Evolutionary conservation across 1,140 invertebrate species (phyloP), one percentile per base, ranked within the genome.

Genomic region (Danaus plexippus): DNA sequence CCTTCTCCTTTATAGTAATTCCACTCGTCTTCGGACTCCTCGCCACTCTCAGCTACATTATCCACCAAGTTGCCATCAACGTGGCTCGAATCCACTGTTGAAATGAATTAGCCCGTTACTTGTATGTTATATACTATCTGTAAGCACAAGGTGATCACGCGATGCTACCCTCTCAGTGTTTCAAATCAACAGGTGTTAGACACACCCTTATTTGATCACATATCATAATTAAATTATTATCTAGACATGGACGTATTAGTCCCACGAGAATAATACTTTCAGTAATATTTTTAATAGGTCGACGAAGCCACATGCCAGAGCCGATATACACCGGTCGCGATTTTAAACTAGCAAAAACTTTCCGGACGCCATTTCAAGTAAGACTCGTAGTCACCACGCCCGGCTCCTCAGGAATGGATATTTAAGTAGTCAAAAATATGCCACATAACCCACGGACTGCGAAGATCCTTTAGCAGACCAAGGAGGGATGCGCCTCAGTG

Each of bases 11-110:
- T 91, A 73, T 89, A 91, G 71, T 92, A 93, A 77, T 93, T 92
- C 92, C 92, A 93, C 90, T 92, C 92, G 91, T 93, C 92, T 81
- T 93, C 92, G 63, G 91, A 92, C 64, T 93, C 92, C 57, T 92
- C 91, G 66, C 88, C 89, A 73, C 92, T 93, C 76, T 93, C 92
- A 65, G 86, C 91, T 91, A 92, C 90, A 91, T 92, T 92, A 87
- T 92, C 91, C 80, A 89, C 88, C 74, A 89, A 69, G 69, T 73
- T 86, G 54, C 77, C 78, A 74, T 80, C 81, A 62, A 81, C 73
- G 77, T 87, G 83, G 74, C 75, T 69, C 52, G 64, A 71, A 64
- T 80, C 84, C 75, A 82, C 84, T 85, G 72, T 57, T 68, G 68
- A 77, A 67, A 32, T 32, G 22, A 3, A 32, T 32, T 32, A 32